Percentiles rank a stretch among this genome's conserved stretches.
Conservation (phyloP, 2,888 invertebrate genomes). For the Plebejus argus region DNA sequence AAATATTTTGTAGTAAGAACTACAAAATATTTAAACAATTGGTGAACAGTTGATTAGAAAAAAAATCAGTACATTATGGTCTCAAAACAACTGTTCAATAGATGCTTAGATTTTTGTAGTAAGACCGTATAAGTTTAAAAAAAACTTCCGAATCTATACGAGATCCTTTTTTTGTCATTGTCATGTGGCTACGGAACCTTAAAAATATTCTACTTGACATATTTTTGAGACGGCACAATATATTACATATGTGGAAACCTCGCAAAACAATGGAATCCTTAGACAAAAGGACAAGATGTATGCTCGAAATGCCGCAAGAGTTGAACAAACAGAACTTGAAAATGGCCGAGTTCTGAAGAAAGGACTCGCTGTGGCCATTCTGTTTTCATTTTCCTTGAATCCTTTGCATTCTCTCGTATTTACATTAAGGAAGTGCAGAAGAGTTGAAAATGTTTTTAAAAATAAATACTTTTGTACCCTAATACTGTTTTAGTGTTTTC, state of each 20-base stretch:
- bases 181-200: too few relatives aligned
- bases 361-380: background rate
- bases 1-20: too few relatives aligned
- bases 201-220: background rate
- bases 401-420: background rate
- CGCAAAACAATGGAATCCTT: constrained; percentile 39
- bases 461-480: too few relatives aligned
- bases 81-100: too few relatives aligned
- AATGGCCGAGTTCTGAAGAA: background rate
- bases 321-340: constrained; percentile 38
- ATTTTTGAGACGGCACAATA: constrained; percentile 28
- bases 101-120: too few relatives aligned
- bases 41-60: too few relatives aligned
- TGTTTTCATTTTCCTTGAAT: background rate
- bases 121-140: too few relatives aligned
- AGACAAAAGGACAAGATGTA: constrained; percentile 43
- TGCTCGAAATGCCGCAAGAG: constrained; percentile 42
- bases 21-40: too few relatives aligned
- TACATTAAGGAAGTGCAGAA: background rate
- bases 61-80: too few relatives aligned
- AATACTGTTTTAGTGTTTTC: too few relatives aligned
- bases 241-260: constrained; percentile 37
- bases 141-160: too few relatives aligned
- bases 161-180: too few relatives aligned
- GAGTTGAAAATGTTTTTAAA: background rate